Conservation (phyloP, 2,797 vertebrate species). For the Mormyrops boulengeri region DNA sequence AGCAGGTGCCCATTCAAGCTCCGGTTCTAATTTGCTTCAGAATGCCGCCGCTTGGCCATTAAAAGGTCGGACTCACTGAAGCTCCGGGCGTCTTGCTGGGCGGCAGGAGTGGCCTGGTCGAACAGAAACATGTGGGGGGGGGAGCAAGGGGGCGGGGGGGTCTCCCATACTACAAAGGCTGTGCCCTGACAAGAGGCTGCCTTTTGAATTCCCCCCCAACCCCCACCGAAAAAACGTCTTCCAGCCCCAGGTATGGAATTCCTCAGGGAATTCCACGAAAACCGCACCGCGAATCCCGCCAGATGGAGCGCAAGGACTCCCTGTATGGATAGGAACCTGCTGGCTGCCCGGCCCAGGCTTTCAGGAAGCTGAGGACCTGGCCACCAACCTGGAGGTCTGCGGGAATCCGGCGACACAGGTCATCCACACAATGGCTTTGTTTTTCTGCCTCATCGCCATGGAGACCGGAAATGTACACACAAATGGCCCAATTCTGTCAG, state of each 20-base stretch:
- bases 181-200: background rate
- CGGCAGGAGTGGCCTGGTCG: background rate
- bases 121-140: background rate
- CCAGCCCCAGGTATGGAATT: slow-evolving; percentile 9
- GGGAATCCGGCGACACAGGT: background rate
- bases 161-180: background rate
- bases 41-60: background rate
- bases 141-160: background rate
- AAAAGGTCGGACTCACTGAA: background rate
- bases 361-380: background rate
- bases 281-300: background rate
- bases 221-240: background rate
- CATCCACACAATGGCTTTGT: slow-evolving; percentile 9
- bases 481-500: background rate
- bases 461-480: background rate
- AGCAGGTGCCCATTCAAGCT: slow-evolving; percentile 8
- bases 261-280: background rate
- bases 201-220: background rate
- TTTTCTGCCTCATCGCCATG: background rate
- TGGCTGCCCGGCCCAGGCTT: background rate
- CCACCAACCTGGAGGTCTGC: background rate
- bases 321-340: background rate
- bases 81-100: background rate
- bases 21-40: slow-evolving; percentile 5
- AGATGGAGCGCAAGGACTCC: background rate